Percentiles rank a stretch among this genome's conserved stretches.
These are phyloP conservation scores for Pocillopora meandrina DNA, from an alignment of 92 coral and sea anemone genomes.

Conservation along the genomic window DNA sequence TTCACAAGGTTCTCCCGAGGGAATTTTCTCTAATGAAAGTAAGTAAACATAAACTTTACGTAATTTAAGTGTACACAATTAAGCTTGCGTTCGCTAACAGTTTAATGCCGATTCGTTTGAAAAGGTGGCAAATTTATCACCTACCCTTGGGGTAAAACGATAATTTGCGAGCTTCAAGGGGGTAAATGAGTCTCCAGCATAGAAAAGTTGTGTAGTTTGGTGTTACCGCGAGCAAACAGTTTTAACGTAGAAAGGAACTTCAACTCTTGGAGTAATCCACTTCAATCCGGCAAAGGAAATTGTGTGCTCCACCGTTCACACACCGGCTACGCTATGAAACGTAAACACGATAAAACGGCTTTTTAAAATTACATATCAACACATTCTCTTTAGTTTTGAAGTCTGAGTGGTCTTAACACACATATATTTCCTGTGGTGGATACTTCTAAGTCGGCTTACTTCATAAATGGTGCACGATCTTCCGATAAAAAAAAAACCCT, in stretches of 20 bases:
- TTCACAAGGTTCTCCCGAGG: conserved; percentile 78
- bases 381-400: not conserved
- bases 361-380: not conserved
- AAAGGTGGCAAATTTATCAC: conserved; percentile 51
- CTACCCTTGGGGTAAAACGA: conserved; percentile 22
- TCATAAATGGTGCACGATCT: not conserved
- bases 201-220: not conserved
- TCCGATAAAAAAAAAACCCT: not conserved
- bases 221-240: not conserved
- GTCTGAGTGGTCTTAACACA: not conserved
- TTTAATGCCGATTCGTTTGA: conserved; percentile 12
- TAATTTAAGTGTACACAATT: conserved; percentile 18
- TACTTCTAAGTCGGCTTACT: not conserved
- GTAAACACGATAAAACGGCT: not conserved
- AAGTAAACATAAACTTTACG: conserved; percentile 23
- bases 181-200: conserved; percentile 36
- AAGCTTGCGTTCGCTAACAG: conserved; percentile 7
- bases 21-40: conserved; percentile 84
- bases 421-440: not conserved
- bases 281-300: not conserved
- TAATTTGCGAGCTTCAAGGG: conserved; percentile 24
- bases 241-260: not conserved
- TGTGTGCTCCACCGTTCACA: no score
- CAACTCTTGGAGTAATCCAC: no score
- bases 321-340: not conserved